Evolutionary conservation across 1,140 invertebrate species (phyloP).

Genomic region (Thalassaphorura encarpata): DNA sequence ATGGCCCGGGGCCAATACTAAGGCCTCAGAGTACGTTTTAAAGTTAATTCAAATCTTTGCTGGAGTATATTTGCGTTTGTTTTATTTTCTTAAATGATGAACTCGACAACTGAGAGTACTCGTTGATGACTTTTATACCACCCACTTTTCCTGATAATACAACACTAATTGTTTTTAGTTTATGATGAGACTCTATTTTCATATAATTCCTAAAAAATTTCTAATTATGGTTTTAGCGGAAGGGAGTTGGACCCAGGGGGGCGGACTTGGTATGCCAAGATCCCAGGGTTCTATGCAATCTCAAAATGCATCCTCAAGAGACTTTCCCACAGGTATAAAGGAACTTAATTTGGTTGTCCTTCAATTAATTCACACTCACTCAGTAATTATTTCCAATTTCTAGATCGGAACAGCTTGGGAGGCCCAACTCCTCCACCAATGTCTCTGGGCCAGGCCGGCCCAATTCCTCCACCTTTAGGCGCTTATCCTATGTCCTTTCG

Average conservation of each 20-base stretch:
- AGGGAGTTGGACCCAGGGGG: slow-evolving; percentile 34
- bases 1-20: slow-evolving; percentile 32
- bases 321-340: no score
- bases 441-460: slow-evolving; percentile 32
- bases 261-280: slow-evolving; percentile 23
- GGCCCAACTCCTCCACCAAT: slow-evolving; percentile 32
- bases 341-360: no score
- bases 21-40: slow-evolving; percentile 30
- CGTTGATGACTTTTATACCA: no score
- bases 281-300: slow-evolving; percentile 16
- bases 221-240: slow-evolving; percentile 16
- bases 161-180: no score
- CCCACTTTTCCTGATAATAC: no score
- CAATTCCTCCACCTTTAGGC: slow-evolving; percentile 22
- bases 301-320: no score
- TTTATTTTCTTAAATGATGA: no score
- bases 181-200: no score
- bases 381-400: slow-evolving; percentile 1
- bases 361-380: no score
- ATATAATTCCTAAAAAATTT: background rate
- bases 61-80: background rate
- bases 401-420: slow-evolving; percentile 26
- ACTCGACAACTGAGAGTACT: no score
- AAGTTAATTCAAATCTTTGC: background rate
- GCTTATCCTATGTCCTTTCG: slow-evolving; percentile 22